Evolutionary conservation across 64 coral and sea anemone species (phyloP).

Genomic region (Pocillopora damicornis): DNA sequence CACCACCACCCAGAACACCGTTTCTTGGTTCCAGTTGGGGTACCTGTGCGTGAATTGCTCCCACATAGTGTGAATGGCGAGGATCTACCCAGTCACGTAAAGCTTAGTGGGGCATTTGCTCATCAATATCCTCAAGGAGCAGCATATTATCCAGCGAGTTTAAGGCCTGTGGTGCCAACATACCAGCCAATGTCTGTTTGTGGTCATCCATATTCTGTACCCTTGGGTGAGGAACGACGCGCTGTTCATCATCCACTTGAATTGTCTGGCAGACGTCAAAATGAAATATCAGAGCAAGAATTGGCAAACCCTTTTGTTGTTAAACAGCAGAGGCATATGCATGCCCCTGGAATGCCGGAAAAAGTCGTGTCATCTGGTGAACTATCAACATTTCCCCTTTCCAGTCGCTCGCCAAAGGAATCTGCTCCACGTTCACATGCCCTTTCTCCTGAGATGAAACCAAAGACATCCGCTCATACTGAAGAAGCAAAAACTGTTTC

Average conservation of each 20-base stretch:
- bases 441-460: slow-evolving; percentile 13
- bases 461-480: background rate
- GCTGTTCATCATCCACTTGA: background rate
- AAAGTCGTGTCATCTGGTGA: background rate
- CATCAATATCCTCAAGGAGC: slow-evolving; percentile 33
- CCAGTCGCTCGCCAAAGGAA: slow-evolving; percentile 8
- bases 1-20: slow-evolving; percentile 54
- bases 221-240: slow-evolving; percentile 10
- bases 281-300: slow-evolving; percentile 40
- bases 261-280: background rate
- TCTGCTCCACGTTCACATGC: background rate
- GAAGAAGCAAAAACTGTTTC: slow-evolving; percentile 34
- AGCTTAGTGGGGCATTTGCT: slow-evolving; percentile 35
- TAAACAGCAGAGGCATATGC: slow-evolving; percentile 12
- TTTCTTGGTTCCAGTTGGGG: slow-evolving; percentile 34
- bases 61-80: slow-evolving; percentile 42
- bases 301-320: slow-evolving; percentile 30
- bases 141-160: background rate
- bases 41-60: slow-evolving; percentile 20
- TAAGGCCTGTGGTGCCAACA: slow-evolving; percentile 24
- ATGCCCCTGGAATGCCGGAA: background rate
- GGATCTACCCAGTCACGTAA: slow-evolving; percentile 34
- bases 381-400: background rate
- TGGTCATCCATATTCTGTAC: slow-evolving; percentile 11
- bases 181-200: slow-evolving; percentile 15